Evolutionary conservation across 2,113 vertebrate genomes (phyloP), one percentile per base, ranked within the genome.

Genomic region (Emydocephalus ijimae): DNA sequence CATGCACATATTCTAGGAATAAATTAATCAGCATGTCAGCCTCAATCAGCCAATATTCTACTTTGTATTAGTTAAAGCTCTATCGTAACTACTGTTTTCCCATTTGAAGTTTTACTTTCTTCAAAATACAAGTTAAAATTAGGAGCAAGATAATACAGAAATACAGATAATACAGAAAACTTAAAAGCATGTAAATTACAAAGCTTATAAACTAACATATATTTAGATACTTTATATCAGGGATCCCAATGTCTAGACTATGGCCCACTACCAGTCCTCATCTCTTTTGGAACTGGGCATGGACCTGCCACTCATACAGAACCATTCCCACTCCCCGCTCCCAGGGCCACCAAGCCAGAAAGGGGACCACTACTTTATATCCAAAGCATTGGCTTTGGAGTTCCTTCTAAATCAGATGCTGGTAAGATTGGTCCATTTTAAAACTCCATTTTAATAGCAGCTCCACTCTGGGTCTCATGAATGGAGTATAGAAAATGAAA

Each of bases 11-110:
- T 94, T 94, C 89, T 89, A 92, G n/a, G 50, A 94, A 43, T 74
- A 89, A 95, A 95, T 94, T 93, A 94, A 87, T 34, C 93, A 92
- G 86, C 69, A 94, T 43, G 85, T 91, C 56, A 88, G 2, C 39
- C 92, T 95, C 89, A 92, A 56, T 90, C 93, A 57, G 5, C 90
- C 43, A 92, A 92, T 15, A 88, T 8, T 91, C 94, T 94, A 93
- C 94, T 95, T 95, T 85, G 56, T 61, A 45, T 45, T 89, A 91
- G 20, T 48, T 89, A 91, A 45, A n/a, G 88, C 56, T 94, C 81
- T 61, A 85, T 26, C 50, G 87, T 52, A 43, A 94, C 90, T 85
- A 26, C 0, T 90, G 93, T 26, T n/a, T 18, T 45, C 90, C 57
- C 54, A 0, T 85, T 92, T 92, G 15, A 26, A 93, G 29, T 39